These are phyloP conservation scores for Marmota monax DNA, from an alignment of 2,113 vertebrate genomes.

Conservation along the genomic window DNA sequence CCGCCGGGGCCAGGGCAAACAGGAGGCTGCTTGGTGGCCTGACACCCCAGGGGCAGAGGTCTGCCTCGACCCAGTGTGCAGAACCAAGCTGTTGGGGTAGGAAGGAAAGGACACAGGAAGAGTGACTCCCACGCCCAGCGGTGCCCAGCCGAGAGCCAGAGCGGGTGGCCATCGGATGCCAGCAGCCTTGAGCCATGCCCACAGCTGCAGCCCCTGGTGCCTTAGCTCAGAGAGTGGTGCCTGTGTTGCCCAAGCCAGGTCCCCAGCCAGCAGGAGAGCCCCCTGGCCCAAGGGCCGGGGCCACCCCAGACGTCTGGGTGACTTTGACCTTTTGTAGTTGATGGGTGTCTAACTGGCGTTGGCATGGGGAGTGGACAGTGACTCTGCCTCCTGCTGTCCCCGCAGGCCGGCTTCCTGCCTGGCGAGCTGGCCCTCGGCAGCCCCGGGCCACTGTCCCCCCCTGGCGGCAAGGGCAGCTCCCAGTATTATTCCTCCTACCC, in stretches of 20 bases:
- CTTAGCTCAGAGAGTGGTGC: accelerated
- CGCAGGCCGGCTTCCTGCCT: slow-evolving; percentile 94
- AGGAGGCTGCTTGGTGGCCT: too few species aligned
- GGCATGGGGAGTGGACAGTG: too few species aligned
- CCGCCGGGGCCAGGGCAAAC: too few species aligned
- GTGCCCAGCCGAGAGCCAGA: too few species aligned
- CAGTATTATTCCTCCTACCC: slow-evolving; percentile 96
- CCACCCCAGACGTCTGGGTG: accelerated
- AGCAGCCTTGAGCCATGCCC: too few species aligned
- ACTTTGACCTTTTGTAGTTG: accelerated
- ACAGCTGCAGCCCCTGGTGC: too few species aligned
- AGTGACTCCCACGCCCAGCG: too few species aligned
- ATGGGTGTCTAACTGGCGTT: neutral
- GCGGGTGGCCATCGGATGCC: too few species aligned
- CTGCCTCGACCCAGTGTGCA: too few species aligned
- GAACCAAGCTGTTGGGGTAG: too few species aligned
- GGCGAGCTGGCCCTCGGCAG: slow-evolving; percentile 94
- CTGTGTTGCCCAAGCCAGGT: neutral
- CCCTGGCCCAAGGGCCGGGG: neutral
- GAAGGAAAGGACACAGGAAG: too few species aligned
- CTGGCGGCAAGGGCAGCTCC: slow-evolving; percentile 92
- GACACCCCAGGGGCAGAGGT: too few species aligned
- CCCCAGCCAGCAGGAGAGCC: neutral
- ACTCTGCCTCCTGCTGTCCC: neutral
- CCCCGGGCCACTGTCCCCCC: slow-evolving; percentile 95